A percentile compares a stretch with the other conserved stretches of the same genome.
phyloP scores from a whole-genome alignment of 2,113 vertebrate genomes.

The Ailurus styani region DNA sequence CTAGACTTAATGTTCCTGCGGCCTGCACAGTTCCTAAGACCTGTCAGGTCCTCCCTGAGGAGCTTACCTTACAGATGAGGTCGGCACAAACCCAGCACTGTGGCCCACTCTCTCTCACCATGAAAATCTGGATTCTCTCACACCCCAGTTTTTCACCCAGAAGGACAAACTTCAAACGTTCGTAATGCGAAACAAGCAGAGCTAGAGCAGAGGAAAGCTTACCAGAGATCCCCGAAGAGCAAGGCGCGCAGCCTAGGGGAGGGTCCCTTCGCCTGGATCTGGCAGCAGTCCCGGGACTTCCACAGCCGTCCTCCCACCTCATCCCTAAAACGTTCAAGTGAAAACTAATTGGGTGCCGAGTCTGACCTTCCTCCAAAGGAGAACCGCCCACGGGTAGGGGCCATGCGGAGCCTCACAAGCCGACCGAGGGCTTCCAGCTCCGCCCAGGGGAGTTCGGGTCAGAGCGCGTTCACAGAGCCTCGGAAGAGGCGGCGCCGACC shows the following conservation, averaged over 20 bases:
- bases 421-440: accelerated
- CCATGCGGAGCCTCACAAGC: accelerated
- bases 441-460: neutral
- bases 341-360: neutral
- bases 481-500: too few relatives aligned
- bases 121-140: neutral
- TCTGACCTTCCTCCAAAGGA: neutral
- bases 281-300: neutral
- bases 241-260: neutral
- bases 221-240: neutral
- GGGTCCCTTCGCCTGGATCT: neutral
- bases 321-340: neutral
- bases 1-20: neutral
- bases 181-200: neutral
- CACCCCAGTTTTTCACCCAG: neutral
- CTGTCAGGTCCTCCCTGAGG: neutral
- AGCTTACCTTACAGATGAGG: neutral
- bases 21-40: neutral
- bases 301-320: neutral
- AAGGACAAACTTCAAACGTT: neutral
- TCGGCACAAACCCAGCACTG: neutral
- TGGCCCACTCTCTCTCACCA: neutral
- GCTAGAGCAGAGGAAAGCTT: neutral
- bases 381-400: neutral
- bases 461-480: neutral